phyloP scores from a whole-genome alignment of 2,797 vertebrate genomes.

The Chelonia mydas region DNA sequence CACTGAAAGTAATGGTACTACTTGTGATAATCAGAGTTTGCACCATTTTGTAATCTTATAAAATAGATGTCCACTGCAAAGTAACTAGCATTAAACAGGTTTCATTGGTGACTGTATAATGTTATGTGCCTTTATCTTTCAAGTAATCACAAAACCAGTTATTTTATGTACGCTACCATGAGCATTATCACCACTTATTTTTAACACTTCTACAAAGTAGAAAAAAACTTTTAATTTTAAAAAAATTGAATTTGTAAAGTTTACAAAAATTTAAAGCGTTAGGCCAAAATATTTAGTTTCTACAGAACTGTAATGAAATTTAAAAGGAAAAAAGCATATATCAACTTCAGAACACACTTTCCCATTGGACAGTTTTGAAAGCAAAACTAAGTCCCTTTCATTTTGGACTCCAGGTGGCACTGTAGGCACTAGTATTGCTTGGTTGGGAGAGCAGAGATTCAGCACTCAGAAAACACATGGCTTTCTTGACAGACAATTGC shows the following conservation, averaged over 20 bases:
- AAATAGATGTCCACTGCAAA: not conserved
- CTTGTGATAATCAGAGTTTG: not conserved
- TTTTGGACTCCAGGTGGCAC: conserved; percentile 52
- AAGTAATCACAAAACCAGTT: not conserved
- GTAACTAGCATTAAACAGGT: conserved; percentile 27
- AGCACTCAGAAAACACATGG: not conserved
- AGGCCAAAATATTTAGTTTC: not conserved
- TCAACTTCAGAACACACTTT: not conserved
- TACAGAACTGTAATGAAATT: not conserved
- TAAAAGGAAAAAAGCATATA: not conserved
- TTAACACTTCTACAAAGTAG: not conserved
- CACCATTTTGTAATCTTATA: not conserved
- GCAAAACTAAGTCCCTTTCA: not conserved
- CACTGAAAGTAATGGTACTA: not conserved
- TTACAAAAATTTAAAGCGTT: not conserved
- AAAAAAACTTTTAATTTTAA: not conserved
- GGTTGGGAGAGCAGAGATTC: not conserved
- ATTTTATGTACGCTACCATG: not conserved
- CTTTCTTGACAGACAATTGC: conserved; percentile 26
- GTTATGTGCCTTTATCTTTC: not conserved
- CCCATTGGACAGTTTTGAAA: not conserved
- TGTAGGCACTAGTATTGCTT: not conserved
- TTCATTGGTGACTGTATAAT: not conserved
- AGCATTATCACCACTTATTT: not conserved
- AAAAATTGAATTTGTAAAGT: not conserved